A percentile compares a stretch with the other conserved stretches of the same genome.
Evolutionary conservation across 2,797 vertebrate species (phyloP).

Genomic region (Sebastolobus altivelis): DNA sequence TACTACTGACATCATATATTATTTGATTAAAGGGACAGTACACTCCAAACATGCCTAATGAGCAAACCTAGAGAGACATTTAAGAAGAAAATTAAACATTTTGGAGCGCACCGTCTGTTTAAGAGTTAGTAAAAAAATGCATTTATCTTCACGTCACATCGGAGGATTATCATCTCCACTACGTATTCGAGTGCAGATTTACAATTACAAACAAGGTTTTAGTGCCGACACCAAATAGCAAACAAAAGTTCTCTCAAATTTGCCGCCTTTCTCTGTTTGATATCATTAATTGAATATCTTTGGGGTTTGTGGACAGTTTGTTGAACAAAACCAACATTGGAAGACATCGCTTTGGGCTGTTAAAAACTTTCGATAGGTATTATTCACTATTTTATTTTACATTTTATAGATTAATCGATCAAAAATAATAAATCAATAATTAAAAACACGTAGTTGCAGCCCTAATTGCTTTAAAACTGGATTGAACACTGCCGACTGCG

Average conservation of each 20-base stretch:
- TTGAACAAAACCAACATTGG: conserved; percentile 15
- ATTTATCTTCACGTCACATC: neutral
- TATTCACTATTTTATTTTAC: neutral
- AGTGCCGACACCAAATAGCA: conserved; percentile 5
- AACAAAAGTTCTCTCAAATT: neutral
- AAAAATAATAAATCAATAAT: neutral
- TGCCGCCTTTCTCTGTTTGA: neutral
- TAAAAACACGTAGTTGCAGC: neutral
- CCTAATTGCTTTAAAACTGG: neutral
- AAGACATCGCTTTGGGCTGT: conserved; percentile 37
- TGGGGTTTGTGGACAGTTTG: conserved; percentile 16
- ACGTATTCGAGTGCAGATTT: neutral
- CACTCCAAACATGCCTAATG: neutral
- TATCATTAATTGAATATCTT: conserved; percentile 5
- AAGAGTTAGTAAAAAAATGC: conserved; percentile 4
- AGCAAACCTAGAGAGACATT: neutral
- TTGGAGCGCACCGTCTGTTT: neutral
- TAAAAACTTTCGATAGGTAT: neutral
- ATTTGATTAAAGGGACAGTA: conserved; percentile 24
- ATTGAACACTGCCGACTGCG: neutral
- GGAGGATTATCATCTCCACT: neutral
- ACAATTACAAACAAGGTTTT: conserved; percentile 5
- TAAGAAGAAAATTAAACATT: neutral
- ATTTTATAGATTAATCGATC: neutral
- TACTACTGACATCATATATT: neutral